A percentile compares a stretch with the other conserved stretches of the same genome.
Conservation (phyloP, 2,797 vertebrate genomes). For the Clangula hyemalis region DNA sequence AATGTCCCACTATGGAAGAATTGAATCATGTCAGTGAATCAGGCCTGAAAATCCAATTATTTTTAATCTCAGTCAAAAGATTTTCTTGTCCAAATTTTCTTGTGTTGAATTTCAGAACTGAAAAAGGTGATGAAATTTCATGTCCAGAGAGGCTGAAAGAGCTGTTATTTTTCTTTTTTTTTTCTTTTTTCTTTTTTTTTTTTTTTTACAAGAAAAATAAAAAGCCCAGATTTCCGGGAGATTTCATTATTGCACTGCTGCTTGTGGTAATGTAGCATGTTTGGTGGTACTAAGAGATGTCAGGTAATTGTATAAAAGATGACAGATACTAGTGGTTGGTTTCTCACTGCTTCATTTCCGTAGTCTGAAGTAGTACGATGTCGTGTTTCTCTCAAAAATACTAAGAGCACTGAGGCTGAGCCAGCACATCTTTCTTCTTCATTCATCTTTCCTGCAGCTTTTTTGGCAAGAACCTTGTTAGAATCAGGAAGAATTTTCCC, state of each 20-base stretch:
- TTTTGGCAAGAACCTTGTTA: neutral
- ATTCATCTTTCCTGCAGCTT: neutral
- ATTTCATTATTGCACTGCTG: neutral
- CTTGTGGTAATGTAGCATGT: neutral
- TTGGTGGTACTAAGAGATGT: neutral
- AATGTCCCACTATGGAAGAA: neutral
- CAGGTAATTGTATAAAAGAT: neutral
- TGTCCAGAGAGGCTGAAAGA: neutral
- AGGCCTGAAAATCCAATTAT: neutral
- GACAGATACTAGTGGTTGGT: neutral
- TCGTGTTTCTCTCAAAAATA: neutral
- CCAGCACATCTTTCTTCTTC: fast-evolving
- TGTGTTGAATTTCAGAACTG: neutral
- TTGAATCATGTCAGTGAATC: neutral
- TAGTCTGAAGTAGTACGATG: neutral
- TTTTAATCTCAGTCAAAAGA: neutral
- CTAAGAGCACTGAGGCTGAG: neutral
- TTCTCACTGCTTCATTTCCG: neutral
- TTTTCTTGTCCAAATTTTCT: neutral
- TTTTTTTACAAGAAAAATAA: neutral
- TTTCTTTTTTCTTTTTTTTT: neutral
- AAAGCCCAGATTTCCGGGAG: neutral
- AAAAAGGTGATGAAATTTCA: fast-evolving
- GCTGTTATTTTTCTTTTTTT: neutral
- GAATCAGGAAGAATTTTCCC: neutral